These are phyloP conservation scores for Eristalinus aeneus DNA, from an alignment of 2,888 invertebrate genomes.

Conservation along the genomic window DNA sequence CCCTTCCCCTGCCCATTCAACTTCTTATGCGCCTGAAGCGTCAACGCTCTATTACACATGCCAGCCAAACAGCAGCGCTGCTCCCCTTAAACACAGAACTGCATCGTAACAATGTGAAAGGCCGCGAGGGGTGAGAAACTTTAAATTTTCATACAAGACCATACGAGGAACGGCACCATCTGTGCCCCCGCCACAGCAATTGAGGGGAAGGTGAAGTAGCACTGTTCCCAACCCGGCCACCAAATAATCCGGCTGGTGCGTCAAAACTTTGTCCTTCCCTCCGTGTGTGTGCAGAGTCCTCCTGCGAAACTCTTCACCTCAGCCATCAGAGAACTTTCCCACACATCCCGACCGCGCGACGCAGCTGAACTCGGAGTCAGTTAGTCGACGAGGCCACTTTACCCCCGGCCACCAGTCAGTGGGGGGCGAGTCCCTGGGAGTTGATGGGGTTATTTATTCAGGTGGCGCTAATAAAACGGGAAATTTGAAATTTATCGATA, in stretches of 20 bases:
- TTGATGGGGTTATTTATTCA: conserved; percentile 63
- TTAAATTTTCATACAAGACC: background rate
- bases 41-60: conserved; percentile 50
- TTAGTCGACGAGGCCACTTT: conserved; percentile 43
- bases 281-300: conserved; percentile 10
- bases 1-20: conserved; percentile 2
- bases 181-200: background rate
- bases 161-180: background rate
- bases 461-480: conserved; percentile 32
- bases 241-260: conserved; percentile 39
- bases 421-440: conserved; percentile 24
- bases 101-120: background rate
- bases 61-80: background rate
- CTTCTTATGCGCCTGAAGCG: background rate
- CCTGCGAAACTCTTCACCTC: background rate
- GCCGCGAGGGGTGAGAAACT: background rate
- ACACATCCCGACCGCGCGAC: background rate
- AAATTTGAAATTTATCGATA: conserved; percentile 55
- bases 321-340: background rate
- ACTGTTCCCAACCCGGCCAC: background rate
- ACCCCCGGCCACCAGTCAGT: conserved; percentile 39
- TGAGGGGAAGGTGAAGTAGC: background rate
- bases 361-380: conserved; percentile 28
- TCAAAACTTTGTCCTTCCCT: conserved; percentile 65
- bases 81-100: background rate